Evolutionary conservation across 2,797 vertebrate genomes (phyloP), one percentile per base, ranked within the genome.

Genomic region (Sebastes oblongus): DNA sequence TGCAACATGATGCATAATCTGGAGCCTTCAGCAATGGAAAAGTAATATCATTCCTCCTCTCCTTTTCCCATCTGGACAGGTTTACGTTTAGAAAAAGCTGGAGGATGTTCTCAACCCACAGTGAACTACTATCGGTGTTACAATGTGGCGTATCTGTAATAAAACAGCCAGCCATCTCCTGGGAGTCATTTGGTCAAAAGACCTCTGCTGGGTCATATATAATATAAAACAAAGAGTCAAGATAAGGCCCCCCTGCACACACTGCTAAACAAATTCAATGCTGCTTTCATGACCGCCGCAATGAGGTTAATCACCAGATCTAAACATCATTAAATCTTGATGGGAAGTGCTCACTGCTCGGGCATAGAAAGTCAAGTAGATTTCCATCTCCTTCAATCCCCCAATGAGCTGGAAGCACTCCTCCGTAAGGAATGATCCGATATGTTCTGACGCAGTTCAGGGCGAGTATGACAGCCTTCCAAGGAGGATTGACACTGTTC

Each of bases 381-480:
- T 52, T 74, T 81, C 20, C 25, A 36, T 79, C 30, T 73, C 67
- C 14, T 27, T 67, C 60, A 54, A 22, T 66, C 13, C 25, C n/a
- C 59, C 39, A 25, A 59, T 13, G 14, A 60, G 6, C 22, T 76
- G 20, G 39, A 58, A 42, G 29, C 46, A 9, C 52, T 39, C 20
- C 36, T 68, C 39, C 5, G 3, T 22, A 16, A 6, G 42, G 64
- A 29, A 11, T 46, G 68, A 88, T 58, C 4, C 5, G 54, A 84
- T 86, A 4, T 69, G 75, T 65, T 71, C 30, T 76, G 81, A 84
- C 76, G 62, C 25, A 22, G 70, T 39, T 55, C 73, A 25, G 62
- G 66, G 59, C 46, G n/a, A 11, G 22, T 27, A 9, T 70, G 72
- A 74, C 77, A 73, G 55, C 59, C 30, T 25, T 77, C 27, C 68